A percentile compares a stretch with the other conserved stretches of the same genome.
phyloP scores from a whole-genome alignment of 1,140 invertebrate genomes.

The Mycetomoellerius zeteki region DNA sequence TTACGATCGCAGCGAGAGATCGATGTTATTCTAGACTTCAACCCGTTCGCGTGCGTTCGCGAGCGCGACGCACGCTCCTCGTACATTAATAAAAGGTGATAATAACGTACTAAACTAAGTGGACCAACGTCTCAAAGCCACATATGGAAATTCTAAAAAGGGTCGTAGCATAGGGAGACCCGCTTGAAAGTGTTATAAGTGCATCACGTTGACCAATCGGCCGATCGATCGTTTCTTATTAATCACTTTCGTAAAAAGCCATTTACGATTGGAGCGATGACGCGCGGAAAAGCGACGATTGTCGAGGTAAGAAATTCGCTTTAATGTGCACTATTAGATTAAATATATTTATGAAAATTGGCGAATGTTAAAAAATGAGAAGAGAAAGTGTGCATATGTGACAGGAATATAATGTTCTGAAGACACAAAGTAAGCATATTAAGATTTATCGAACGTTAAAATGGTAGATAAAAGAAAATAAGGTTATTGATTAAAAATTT shows the following conservation, averaged over 20 bases:
- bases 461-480: not conserved
- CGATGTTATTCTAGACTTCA: constrained; percentile 45
- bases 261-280: constrained; percentile 54
- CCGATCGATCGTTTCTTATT: constrained; percentile 31
- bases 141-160: constrained; percentile 76
- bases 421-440: not conserved
- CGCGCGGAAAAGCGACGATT: not conserved
- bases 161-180: constrained; percentile 74
- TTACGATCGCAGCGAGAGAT: constrained; percentile 45
- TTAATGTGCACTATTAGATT: not conserved
- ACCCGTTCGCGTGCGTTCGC: constrained; percentile 33
- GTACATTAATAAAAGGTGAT: constrained; percentile 66
- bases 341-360: not conserved
- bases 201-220: constrained; percentile 72
- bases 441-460: constrained; percentile 11
- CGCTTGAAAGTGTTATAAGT: constrained; percentile 77
- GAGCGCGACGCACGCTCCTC: constrained; percentile 3
- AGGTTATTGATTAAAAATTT: constrained; percentile 3
- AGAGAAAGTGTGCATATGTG: not conserved
- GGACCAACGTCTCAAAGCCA: constrained; percentile 76
- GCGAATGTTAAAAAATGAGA: not conserved
- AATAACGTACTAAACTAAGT: constrained; percentile 75
- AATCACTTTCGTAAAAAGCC: not conserved
- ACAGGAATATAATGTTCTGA: not conserved
- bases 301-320: not conserved